These are phyloP conservation scores for Neodiprion lecontei DNA, from an alignment of 1,140 invertebrate genomes.

Conservation along the genomic window DNA sequence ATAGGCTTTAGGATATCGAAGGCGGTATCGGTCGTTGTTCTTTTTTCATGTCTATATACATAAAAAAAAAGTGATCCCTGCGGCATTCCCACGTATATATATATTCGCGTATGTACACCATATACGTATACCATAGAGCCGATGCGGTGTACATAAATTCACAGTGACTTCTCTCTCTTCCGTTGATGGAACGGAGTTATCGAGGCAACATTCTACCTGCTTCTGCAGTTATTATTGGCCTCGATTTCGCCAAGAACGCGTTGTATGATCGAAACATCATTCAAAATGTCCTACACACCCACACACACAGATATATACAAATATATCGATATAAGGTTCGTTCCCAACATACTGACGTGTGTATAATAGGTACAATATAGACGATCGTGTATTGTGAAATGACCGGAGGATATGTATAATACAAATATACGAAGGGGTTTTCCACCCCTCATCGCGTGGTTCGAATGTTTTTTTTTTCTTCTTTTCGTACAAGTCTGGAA, in stretches of 20 bases:
- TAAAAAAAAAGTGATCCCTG: neutral
- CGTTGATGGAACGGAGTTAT: slow-evolving; percentile 1
- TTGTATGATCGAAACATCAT: neutral
- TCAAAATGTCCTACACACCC: neutral
- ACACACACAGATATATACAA: too few species aligned
- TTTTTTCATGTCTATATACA: neutral
- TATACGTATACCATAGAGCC: too few species aligned
- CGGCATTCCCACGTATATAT: neutral
- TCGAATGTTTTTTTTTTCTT: too few species aligned
- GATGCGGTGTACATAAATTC: neutral
- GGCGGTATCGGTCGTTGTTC: neutral
- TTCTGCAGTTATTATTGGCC: neutral
- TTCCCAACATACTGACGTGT: too few species aligned
- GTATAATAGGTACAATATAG: too few species aligned
- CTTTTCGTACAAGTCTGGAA: too few species aligned
- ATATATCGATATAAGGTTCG: too few species aligned
- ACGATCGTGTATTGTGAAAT: too few species aligned
- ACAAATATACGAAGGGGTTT: too few species aligned
- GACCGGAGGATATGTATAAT: too few species aligned
- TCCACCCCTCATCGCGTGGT: too few species aligned
- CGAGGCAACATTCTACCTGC: neutral
- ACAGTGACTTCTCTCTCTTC: neutral
- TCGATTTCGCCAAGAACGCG: neutral
- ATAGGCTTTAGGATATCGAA: neutral
- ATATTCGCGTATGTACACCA: too few species aligned